These are phyloP conservation scores for Tragelaphus strepsiceros DNA, from an alignment of 2,113 vertebrate species.

Conservation along the genomic window DNA sequence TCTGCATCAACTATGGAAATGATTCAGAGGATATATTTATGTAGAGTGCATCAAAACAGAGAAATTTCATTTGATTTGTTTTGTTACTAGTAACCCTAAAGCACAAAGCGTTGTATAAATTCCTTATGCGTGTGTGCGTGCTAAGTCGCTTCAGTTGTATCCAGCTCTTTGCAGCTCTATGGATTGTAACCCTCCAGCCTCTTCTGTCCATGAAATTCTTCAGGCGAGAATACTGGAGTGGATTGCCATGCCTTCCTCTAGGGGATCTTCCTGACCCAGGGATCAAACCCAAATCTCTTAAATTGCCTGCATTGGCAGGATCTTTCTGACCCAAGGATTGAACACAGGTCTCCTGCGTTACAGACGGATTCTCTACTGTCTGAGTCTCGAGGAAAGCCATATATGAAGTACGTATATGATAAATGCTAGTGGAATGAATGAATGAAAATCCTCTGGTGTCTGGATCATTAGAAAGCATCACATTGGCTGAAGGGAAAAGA, in stretches of 20 bases:
- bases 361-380: not conserved
- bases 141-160: not conserved
- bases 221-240: not conserved
- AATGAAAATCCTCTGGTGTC: not conserved
- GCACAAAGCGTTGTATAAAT: not conserved
- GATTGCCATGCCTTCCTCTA: not conserved
- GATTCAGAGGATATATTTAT: not conserved
- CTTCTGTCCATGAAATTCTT: not conserved
- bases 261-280: not conserved
- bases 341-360: not conserved
- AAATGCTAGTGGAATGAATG: not conserved
- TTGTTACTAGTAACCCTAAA: not conserved
- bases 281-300: not conserved
- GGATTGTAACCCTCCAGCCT: not conserved
- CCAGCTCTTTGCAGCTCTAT: not conserved
- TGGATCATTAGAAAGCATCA: not conserved
- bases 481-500: not conserved
- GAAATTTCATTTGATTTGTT: not conserved
- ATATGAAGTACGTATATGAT: not conserved
- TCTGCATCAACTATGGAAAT: not conserved
- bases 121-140: fast-evolving
- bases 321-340: not conserved
- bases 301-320: not conserved
- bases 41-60: not conserved
- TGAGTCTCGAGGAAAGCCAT: not conserved